Evolutionary conservation across 2,113 vertebrate genomes (phyloP).

Genomic region (Sakesphorus luctuosus): DNA sequence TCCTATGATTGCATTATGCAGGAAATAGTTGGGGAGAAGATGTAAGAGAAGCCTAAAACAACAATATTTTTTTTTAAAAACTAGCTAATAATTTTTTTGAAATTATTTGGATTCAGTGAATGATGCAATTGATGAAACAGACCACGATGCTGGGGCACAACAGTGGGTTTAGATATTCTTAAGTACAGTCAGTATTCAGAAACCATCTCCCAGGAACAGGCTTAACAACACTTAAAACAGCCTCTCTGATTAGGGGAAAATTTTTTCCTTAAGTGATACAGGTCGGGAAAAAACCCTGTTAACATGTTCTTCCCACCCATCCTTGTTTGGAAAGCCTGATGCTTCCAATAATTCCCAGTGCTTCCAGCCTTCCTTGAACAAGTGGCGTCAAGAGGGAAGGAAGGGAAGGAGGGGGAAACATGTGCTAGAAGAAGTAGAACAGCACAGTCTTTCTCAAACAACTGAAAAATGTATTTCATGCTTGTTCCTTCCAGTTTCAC

Average conservation of each 20-base stretch:
- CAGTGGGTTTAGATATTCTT: background rate
- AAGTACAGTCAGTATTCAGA: background rate
- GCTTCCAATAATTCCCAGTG: background rate
- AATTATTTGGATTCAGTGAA: background rate
- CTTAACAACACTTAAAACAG: background rate
- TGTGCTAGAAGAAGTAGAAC: background rate
- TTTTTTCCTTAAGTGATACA: background rate
- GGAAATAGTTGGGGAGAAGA: background rate
- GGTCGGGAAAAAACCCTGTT: background rate
- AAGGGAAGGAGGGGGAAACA: background rate
- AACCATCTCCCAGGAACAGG: background rate
- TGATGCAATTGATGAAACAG: background rate
- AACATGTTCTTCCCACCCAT: background rate
- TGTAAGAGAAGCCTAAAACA: background rate
- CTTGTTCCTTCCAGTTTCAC: background rate
- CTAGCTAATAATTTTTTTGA: background rate
- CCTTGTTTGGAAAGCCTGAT: fast-evolving
- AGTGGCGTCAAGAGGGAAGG: background rate
- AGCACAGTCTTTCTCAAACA: background rate
- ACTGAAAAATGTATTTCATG: background rate
- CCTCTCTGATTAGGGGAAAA: background rate
- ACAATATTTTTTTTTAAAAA: background rate
- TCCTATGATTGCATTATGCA: background rate
- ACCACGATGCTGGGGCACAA: fast-evolving
- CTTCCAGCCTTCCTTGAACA: background rate